phyloP scores from a whole-genome alignment of 2,888 invertebrate genomes.

The Neoitamus cyanurus region DNA sequence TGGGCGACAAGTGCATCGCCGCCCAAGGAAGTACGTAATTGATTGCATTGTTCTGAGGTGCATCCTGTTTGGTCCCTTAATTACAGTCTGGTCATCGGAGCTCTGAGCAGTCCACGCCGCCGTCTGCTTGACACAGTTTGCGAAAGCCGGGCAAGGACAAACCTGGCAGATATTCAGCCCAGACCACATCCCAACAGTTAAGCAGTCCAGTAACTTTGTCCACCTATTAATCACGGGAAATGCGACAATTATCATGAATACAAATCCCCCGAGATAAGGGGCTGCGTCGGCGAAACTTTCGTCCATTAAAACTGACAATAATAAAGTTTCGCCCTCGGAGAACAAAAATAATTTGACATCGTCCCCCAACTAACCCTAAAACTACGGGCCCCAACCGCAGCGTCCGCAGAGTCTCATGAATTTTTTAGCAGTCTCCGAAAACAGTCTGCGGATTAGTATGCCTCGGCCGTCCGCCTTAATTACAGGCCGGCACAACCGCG shows the following conservation, averaged over 20 bases:
- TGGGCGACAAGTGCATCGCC: no score
- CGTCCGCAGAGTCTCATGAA: slow-evolving; percentile 17
- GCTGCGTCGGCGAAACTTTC: slow-evolving; percentile 1
- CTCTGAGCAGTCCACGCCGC: no score
- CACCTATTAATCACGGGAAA: not conserved
- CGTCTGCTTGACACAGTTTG: not conserved
- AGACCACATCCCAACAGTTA: not conserved
- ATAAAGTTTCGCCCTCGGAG: slow-evolving; percentile 2
- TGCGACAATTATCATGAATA: slow-evolving; percentile 20
- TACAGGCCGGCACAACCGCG: slow-evolving; percentile 27
- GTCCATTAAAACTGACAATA: slow-evolving; percentile 14
- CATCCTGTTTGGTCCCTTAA: not conserved
- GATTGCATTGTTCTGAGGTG: not conserved
- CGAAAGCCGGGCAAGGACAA: not conserved
- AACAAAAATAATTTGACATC: slow-evolving; percentile 24
- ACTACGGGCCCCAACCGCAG: not conserved
- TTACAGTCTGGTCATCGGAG: not conserved
- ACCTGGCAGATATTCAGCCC: not conserved
- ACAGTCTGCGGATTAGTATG: slow-evolving; percentile 34
- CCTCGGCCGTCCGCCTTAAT: slow-evolving; percentile 29
- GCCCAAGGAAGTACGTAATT: not conserved
- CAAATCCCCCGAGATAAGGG: not conserved
- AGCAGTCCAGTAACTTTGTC: not conserved
- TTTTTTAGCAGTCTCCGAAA: slow-evolving; percentile 27
- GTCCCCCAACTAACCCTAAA: slow-evolving; percentile 35